Evolutionary conservation across 1,140 invertebrate genomes (phyloP), one percentile per base, ranked within the genome.

Genomic region (Drosophila sturtevanti): DNA sequence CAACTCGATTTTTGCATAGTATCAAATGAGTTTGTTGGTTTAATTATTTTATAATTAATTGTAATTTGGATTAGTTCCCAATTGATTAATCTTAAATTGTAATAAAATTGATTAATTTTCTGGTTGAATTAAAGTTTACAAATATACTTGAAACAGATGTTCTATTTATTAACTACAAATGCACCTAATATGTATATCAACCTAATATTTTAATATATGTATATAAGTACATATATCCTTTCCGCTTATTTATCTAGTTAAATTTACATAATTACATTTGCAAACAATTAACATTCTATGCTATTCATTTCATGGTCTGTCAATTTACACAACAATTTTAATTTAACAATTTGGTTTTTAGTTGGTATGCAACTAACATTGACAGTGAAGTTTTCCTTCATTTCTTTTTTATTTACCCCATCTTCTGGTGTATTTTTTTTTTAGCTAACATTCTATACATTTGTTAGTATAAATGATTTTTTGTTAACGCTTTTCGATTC

Each of bases 321-420:
- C 73, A 64, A 63, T 69, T 76, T 64, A 35, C 51, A 58, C 64
- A 76, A 56, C 48, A 27, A 68, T 76, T 76, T 76, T 52, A 59
- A 76, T 68, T 62, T 11, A 48, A 48, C 18, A 9, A 68, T 68
- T 68, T 68, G 68, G 54, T 60, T 34, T 55, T 51, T 22, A 10
- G 27, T 27, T 16, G n/a, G n/a, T n/a, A 56, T 18, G 16, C 16
- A 48, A 48, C 16, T 6, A 21, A 10, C 6, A 44, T 9, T 48
- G 41, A 48, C 16, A 48, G 41, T 11, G 9, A n/a, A 48, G 18
- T 14, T 48, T 16, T 21, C 10, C 16, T 18, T 1, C 16, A 44
- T 14, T 18, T n/a, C n/a, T n/a, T n/a, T n/a, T n/a, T n/a, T n/a
- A n/a, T n/a, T n/a, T n/a, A n/a, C n/a, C n/a, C n/a, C n/a, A n/a